Base-by-base conservation (phyloP, 2,113 vertebrate genomes). In the Spizaetus ornatus region DNA sequence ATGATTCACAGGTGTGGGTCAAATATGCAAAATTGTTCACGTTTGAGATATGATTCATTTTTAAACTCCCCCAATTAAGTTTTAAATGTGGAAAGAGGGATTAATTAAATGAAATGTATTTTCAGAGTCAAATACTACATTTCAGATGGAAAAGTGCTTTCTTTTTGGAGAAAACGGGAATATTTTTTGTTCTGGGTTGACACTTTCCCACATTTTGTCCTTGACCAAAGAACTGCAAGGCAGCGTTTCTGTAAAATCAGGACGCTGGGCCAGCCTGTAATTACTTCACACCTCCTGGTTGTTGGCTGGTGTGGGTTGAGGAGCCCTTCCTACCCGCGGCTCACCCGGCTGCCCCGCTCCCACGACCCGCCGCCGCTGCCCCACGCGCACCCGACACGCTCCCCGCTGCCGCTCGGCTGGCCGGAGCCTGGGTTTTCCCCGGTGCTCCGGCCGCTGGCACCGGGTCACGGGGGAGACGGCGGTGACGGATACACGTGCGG, bases 401-500 rank as follows among this genome's bases (percentile, higher is more conserved):
- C 43, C 25, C 32, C 1, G 3, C 38, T 40, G 65, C 45, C n/a
- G 19, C 83, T 19, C 29, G 0, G 0, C n/a, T 19, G 1, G 0
- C 25, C 1, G 0, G 0, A 15, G 0, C 1, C 32, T 14, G 8
- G 1, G 1, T 13, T n/a, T 86, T 14, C 45, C 19, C 0, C 22
- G 5, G 42, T 26, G 56, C 78, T 23, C 29, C 10, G 20, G 4
- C 14, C 0, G 3, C 59, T 53, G 74, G 7, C 61, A 11, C 66
- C 1, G 0, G 43, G 56, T 11, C 83, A 15, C 5, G 1, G 16
- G 66, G 23, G 10, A 9, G 22, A 27, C 79, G 36, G 8, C 2
- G 29, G 66, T 15, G 70, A 19, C 1, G 25, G 43, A 3, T 5
- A 9, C 9, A 7, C 40, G n/a, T 3, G 2, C 10, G 21, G 48